Conservation (phyloP, 1,140 invertebrate species). For the Eriocheir sinensis region DNA sequence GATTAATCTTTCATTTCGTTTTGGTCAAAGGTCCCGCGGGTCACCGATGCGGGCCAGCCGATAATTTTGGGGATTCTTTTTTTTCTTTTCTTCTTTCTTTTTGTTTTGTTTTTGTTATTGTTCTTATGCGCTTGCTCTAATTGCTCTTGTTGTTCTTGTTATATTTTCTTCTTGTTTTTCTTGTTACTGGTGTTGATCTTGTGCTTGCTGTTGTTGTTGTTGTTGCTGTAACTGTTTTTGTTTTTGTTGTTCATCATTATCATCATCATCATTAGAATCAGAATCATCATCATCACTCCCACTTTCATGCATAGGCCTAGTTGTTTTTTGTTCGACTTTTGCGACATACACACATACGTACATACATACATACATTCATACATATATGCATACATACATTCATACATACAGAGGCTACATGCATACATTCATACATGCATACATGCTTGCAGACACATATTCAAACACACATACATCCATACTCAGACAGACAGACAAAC, state of each 20-base stretch:
- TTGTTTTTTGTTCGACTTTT: no score
- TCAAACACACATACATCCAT: no score
- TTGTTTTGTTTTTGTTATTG: neutral
- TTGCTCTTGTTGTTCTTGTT: neutral
- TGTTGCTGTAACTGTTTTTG: no score
- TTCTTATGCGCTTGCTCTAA: neutral
- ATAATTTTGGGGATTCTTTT: neutral
- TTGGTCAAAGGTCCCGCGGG: neutral
- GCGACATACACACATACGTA: no score
- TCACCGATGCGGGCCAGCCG: neutral
- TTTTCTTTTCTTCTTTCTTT: neutral
- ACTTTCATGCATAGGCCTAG: no score
- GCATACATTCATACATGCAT: neutral
- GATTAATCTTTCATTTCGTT: constrained; percentile 13
- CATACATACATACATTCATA: no score
- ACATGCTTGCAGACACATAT: neutral
- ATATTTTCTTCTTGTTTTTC: neutral
- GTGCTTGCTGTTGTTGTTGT: no score
- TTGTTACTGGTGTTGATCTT: neutral
- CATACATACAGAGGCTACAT: neutral
- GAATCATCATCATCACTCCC: no score
- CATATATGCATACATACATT: neutral
- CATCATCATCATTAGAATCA: no score
- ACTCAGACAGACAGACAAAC: no score
- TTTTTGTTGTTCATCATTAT: no score